Evolutionary conservation across 2,113 vertebrate species (phyloP).

Genomic region (Podilymbus podiceps): DNA sequence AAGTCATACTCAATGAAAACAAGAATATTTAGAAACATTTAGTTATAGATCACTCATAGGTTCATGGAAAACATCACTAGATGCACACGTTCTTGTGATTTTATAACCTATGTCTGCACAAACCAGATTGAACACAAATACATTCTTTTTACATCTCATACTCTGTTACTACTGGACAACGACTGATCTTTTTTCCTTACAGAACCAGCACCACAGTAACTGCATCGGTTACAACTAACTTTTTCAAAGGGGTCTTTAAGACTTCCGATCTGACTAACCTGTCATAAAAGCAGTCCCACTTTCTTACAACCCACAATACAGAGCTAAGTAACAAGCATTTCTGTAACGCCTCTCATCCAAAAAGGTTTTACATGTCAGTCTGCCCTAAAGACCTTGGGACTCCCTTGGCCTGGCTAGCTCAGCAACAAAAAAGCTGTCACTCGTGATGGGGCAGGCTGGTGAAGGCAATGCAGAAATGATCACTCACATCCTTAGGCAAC

Average conservation of each 20-base stretch:
- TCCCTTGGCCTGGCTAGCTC: background rate
- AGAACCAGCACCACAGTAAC: background rate
- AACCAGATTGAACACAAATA: background rate
- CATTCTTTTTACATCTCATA: background rate
- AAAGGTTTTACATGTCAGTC: background rate
- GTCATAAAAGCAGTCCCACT: background rate
- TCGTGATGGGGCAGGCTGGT: background rate
- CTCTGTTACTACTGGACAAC: background rate
- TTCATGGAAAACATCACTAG: background rate
- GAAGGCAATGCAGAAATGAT: background rate
- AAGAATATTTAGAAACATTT: background rate
- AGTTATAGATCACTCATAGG: background rate
- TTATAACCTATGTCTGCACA: background rate
- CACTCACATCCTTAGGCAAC: background rate
- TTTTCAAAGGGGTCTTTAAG: background rate
- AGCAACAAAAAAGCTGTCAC: background rate
- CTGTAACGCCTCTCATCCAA: background rate
- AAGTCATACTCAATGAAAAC: background rate
- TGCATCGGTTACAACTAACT: background rate
- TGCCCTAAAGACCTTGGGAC: background rate
- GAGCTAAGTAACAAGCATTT: background rate
- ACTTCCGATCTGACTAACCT: background rate
- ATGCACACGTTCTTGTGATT: background rate
- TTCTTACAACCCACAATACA: background rate
- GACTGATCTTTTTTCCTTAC: background rate